Conservation (phyloP, 2,113 vertebrate species). For the Loxodonta africana region DNA sequence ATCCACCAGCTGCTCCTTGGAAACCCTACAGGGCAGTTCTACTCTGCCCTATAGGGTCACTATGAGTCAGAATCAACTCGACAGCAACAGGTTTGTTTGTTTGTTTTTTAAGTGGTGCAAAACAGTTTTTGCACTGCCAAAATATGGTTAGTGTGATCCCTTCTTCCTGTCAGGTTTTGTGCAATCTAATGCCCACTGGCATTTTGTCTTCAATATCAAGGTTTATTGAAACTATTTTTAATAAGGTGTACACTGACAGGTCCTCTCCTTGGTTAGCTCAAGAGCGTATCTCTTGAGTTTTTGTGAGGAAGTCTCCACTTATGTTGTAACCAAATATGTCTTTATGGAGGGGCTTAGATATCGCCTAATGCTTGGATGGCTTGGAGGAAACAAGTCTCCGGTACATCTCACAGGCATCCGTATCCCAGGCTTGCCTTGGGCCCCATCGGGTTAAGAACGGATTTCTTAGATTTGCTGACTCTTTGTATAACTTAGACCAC, state of each 20-base stretch:
- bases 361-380: background rate
- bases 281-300: background rate
- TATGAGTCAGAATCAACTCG: too few relatives aligned
- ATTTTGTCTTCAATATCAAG: background rate
- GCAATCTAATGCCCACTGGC: background rate
- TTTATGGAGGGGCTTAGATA: background rate
- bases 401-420: fast-evolving
- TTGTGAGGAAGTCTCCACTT: background rate
- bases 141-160: background rate
- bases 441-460: background rate
- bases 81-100: too few relatives aligned
- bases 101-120: background rate
- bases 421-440: background rate
- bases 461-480: background rate
- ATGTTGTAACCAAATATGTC: background rate
- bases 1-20: too few relatives aligned
- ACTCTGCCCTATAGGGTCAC: too few relatives aligned
- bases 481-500: background rate
- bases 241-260: background rate
- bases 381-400: background rate
- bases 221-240: background rate
- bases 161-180: background rate
- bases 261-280: background rate
- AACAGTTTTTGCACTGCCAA: background rate
- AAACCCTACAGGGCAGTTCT: too few relatives aligned